Conservation (phyloP, 1,140 invertebrate species). For the Heliconius eleuchia region DNA sequence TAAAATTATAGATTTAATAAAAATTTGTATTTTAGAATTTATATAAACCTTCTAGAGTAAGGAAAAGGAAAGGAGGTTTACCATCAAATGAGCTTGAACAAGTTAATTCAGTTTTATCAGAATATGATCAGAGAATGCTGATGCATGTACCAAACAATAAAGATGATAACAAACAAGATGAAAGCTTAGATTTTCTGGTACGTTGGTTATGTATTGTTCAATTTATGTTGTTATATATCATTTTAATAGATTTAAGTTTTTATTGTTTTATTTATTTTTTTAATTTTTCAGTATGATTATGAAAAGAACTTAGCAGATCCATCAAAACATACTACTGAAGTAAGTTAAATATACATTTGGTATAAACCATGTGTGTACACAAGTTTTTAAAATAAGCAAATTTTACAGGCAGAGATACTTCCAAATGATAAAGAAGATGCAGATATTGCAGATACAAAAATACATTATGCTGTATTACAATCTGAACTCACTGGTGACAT, state of each 20-base stretch:
- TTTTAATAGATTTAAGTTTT: not conserved
- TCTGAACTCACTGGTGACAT: constrained; percentile 73
- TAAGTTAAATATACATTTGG: constrained; percentile 43
- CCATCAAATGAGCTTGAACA: constrained; percentile 71
- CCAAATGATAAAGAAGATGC: constrained; percentile 44
- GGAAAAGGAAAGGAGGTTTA: constrained; percentile 69
- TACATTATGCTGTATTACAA: constrained; percentile 74
- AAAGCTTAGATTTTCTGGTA: constrained; percentile 74
- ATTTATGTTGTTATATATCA: not conserved
- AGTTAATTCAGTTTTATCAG: constrained; percentile 73
- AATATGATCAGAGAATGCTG: constrained; percentile 73
- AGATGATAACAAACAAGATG: constrained; percentile 64
- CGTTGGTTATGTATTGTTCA: constrained; percentile 23
- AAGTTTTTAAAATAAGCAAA: not conserved
- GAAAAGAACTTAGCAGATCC: constrained; percentile 73
- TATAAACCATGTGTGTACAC: not conserved
- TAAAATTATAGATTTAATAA: constrained; percentile 1
- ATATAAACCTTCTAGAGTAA: constrained; percentile 74
- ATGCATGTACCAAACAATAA: constrained; percentile 67
- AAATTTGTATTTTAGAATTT: constrained; percentile 59
- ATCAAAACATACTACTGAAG: constrained; percentile 67
- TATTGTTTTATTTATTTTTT: not conserved
- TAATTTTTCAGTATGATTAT: constrained; percentile 72
- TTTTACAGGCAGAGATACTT: constrained; percentile 58
- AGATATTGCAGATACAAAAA: constrained; percentile 57